Percentiles rank a stretch among this genome's conserved stretches.
phyloP scores from a whole-genome alignment of 2,797 vertebrate species.

The Coendou prehensilis region DNA sequence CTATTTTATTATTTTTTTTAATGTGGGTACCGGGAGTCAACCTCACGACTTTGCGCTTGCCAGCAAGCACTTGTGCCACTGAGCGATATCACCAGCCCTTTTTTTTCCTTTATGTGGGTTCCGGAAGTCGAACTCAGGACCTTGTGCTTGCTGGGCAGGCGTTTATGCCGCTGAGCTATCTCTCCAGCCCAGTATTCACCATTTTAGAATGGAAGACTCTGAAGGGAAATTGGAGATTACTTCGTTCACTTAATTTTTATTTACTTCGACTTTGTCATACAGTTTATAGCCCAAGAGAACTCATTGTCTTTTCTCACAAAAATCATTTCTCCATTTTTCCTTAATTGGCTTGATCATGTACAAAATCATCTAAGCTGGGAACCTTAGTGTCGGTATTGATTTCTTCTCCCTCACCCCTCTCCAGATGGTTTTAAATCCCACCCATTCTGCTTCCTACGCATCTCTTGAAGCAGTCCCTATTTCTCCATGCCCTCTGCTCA shows the following conservation, averaged over 20 bases:
- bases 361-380: background rate
- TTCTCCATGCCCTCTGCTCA: background rate
- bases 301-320: slow-evolving; percentile 30
- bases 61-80: too few relatives aligned
- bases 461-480: background rate
- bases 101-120: too few relatives aligned
- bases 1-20: background rate
- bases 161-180: too few relatives aligned
- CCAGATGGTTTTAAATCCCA: slow-evolving; percentile 16
- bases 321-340: background rate
- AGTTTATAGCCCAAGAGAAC: background rate
- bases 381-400: background rate
- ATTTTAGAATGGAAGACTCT: slow-evolving; percentile 26
- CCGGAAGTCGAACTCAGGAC: too few relatives aligned
- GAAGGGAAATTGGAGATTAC: slow-evolving; percentile 8
- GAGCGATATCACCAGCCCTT: too few relatives aligned
- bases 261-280: slow-evolving; percentile 28
- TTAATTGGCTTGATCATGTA: slow-evolving; percentile 6
- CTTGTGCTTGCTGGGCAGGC: too few relatives aligned
- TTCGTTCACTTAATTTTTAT: slow-evolving; percentile 59
- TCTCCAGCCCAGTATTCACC: background rate
- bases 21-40: too few relatives aligned
- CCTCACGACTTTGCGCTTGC: too few relatives aligned
- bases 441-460: background rate
- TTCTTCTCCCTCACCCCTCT: background rate